Conservation (phyloP, 2,113 vertebrate genomes). For the Coryphaenoides rupestris region DNA sequence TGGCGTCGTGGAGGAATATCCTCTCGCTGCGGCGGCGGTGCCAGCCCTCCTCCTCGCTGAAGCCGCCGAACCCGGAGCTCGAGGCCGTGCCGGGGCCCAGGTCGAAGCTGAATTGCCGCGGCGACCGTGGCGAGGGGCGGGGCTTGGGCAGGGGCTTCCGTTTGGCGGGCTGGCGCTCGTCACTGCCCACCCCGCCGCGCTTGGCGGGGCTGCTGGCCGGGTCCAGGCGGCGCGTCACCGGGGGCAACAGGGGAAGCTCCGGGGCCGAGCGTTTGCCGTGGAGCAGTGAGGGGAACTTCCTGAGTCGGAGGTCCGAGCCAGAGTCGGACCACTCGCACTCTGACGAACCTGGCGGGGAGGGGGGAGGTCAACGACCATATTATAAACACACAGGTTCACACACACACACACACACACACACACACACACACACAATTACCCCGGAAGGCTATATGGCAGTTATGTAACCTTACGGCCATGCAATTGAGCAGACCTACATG, state of each 20-base stretch:
- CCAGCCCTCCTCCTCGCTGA: conserved; percentile 92
- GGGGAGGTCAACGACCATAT: too few species aligned
- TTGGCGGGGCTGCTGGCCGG: conserved; percentile 74
- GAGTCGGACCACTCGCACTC: conserved; percentile 95
- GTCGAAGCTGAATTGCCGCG: conserved; percentile 82
- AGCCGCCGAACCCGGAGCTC: conserved; percentile 42
- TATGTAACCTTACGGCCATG: too few species aligned
- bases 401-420: too few species aligned
- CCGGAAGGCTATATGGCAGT: too few species aligned
- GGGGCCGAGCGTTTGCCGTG: conserved; percentile 83
- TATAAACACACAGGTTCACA: not conserved
- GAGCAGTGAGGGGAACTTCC: conserved; percentile 81
- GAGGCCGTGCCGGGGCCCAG: too few species aligned
- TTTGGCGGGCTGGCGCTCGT: conserved; percentile 77
- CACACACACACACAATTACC: not conserved
- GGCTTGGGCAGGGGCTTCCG: conserved; percentile 78
- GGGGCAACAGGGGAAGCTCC: conserved; percentile 70
- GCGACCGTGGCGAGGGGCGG: conserved; percentile 74
- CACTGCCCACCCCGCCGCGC: conserved; percentile 23
- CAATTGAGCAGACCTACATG: too few species aligned
- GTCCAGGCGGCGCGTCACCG: conserved; percentile 36
- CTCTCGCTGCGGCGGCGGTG: conserved; percentile 89
- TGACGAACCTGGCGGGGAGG: conserved; percentile 73
- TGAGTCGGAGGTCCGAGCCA: conserved; percentile 82
- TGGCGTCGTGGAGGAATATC: conserved; percentile 92